Percentiles rank a stretch among this genome's conserved stretches.
Evolutionary conservation across 2,113 vertebrate genomes (phyloP).

Genomic region (Antigone vipio): DNA sequence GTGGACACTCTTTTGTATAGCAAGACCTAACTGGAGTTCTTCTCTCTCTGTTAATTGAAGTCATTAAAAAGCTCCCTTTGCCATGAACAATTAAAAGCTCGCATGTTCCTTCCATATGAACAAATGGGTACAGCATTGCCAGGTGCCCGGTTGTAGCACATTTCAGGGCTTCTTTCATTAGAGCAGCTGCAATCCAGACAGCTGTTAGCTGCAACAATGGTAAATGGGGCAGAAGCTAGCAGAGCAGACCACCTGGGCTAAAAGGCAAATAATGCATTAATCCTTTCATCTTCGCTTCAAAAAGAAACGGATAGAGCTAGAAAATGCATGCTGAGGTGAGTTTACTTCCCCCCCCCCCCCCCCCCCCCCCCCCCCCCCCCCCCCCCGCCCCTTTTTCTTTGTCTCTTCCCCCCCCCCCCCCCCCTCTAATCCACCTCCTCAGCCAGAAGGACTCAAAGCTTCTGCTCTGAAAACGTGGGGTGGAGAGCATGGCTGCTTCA

Average conservation of each 20-base stretch:
- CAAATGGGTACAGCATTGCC: neutral
- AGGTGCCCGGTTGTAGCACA: neutral
- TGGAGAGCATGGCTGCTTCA: neutral
- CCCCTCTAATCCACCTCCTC: neutral
- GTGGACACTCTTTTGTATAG: conserved; percentile 68
- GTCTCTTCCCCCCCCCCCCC: no score
- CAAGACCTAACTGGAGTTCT: conserved; percentile 69
- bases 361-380: no score
- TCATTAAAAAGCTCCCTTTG: conserved; percentile 73
- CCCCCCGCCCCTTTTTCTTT: no score
- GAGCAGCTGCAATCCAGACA: neutral
- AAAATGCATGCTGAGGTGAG: neutral
- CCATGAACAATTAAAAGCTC: conserved; percentile 57
- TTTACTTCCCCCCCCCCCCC: no score
- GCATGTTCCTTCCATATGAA: conserved; percentile 58
- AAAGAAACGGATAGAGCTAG: neutral
- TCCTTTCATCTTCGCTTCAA: neutral
- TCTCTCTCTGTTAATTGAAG: conserved; percentile 67
- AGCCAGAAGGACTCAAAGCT: neutral
- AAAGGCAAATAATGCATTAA: neutral
- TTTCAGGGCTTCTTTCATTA: neutral
- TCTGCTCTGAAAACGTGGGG: neutral
- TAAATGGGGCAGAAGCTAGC: neutral
- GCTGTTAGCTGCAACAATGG: conserved; percentile 7
- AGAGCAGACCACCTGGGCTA: neutral